Conservation (phyloP, 2,888 invertebrate genomes). For the Euplexia lucipara region DNA sequence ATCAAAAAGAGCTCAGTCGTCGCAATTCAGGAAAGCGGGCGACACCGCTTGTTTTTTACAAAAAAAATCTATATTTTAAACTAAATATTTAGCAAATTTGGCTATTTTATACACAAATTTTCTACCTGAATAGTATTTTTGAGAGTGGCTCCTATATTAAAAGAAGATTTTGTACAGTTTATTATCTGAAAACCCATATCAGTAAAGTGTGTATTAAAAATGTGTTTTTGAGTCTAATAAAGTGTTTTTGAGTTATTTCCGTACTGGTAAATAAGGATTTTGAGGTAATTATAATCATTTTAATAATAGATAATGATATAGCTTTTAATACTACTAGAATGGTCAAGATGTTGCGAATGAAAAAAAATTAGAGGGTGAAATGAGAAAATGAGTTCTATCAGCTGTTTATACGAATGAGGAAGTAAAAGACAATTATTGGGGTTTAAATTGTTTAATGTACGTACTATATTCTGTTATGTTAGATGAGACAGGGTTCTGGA, state of each 20-base stretch:
- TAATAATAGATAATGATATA: not conserved
- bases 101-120: conserved; percentile 72
- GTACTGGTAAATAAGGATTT: conserved; percentile 21
- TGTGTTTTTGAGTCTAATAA: conserved; percentile 43
- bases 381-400: not conserved
- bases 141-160: conserved; percentile 57
- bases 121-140: conserved; percentile 69
- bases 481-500: too few relatives aligned
- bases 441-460: not conserved
- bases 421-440: not conserved
- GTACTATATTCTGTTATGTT: too few relatives aligned
- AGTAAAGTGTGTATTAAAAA: conserved; percentile 41
- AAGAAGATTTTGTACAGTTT: conserved; percentile 56
- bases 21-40: conserved; percentile 61
- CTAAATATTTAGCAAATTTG: conserved; percentile 62
- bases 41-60: conserved; percentile 67
- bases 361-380: not conserved
- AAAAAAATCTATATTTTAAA: conserved; percentile 66
- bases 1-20: conserved; percentile 64
- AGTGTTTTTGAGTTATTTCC: conserved; percentile 41
- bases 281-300: conserved; percentile 43
- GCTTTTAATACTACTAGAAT: not conserved
- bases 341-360: not conserved
- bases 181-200: conserved; percentile 55
- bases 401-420: conserved; percentile 22